Evolutionary conservation across 2,797 vertebrate genomes (phyloP), one percentile per base, ranked within the genome.

Genomic region (Darevskia mixta): DNA sequence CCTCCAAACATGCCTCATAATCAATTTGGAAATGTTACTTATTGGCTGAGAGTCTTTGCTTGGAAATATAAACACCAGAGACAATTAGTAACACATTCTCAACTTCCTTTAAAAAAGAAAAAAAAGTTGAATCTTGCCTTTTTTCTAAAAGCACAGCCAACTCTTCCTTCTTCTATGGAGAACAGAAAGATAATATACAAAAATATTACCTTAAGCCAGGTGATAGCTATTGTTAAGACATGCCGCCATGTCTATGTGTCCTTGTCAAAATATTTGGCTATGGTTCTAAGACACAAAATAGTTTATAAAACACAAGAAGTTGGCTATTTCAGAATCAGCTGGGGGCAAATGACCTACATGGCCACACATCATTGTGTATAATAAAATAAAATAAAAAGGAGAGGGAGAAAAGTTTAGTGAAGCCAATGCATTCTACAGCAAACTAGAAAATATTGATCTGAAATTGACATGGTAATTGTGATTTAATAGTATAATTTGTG

Each of bases 231-330:
- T 32, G 80, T 55, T 71, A n/a, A 81, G 64, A 85, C 85, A 25
- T n/a, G 35, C 71, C 71, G 27, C 89, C 83, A 86, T 0, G 0
- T 76, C 85, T 90, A 3, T 79, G 67, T 45, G 3, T 9, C 83
- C 83, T 87, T 58, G 91, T 78, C 58, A 91, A 90, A 91, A 89
- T 69, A 83, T 41, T 86, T 45, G 72, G 25, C 77, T 69, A 78
- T 85, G 32, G 35, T 79, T 79, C 58, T 23, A 79, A 38, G 64
- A 69, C 3, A 78, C 25, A 20, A 75, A 41, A 83, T 61, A 83
- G 25, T 88, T 88, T 69, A 71, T 61, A 58, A n/a, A 55, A 23
- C 32, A 61, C 23, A 27, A 35, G 9, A 32, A 25, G 1, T 72
- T 79, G 32, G 17, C 32, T 79, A 23, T 15, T 49, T 58, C 55